Evolutionary conservation across 2,113 vertebrate species (phyloP).

Genomic region (Callipepla squamata): DNA sequence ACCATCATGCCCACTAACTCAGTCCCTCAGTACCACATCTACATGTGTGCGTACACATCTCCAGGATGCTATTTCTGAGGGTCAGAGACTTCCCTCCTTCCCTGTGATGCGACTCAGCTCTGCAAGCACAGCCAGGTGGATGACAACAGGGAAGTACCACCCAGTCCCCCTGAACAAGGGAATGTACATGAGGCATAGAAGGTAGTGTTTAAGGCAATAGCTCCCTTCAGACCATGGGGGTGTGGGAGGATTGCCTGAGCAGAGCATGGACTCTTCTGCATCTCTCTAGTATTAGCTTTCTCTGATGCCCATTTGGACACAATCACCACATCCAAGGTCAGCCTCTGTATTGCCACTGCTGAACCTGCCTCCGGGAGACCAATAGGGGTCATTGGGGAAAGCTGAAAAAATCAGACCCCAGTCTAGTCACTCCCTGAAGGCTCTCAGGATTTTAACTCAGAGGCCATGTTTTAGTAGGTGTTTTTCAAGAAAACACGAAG

Average conservation of each 20-base stretch:
- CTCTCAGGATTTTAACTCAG: not conserved
- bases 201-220: not conserved
- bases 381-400: not conserved
- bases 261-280: not conserved
- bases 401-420: not conserved
- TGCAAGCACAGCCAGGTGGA: fast-evolving
- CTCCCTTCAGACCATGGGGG: fast-evolving
- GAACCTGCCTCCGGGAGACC: not conserved
- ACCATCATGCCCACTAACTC: no score
- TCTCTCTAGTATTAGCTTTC: fast-evolving
- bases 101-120: fast-evolving
- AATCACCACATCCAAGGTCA: fast-evolving
- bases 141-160: no score
- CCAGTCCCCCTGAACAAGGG: not conserved
- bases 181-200: not conserved
- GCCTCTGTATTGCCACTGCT: not conserved
- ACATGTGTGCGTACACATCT: no score
- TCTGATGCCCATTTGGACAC: fast-evolving
- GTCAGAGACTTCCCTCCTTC: not conserved
- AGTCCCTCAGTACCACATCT: no score
- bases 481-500: not conserved
- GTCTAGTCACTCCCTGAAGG: not conserved
- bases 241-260: fast-evolving
- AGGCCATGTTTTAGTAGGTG: fast-evolving
- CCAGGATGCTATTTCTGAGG: not conserved